A percentile compares a stretch with the other conserved stretches of the same genome.
These are phyloP conservation scores for Heterohyrax brucei DNA, from an alignment of 2,797 vertebrate genomes.

Conservation along the genomic window DNA sequence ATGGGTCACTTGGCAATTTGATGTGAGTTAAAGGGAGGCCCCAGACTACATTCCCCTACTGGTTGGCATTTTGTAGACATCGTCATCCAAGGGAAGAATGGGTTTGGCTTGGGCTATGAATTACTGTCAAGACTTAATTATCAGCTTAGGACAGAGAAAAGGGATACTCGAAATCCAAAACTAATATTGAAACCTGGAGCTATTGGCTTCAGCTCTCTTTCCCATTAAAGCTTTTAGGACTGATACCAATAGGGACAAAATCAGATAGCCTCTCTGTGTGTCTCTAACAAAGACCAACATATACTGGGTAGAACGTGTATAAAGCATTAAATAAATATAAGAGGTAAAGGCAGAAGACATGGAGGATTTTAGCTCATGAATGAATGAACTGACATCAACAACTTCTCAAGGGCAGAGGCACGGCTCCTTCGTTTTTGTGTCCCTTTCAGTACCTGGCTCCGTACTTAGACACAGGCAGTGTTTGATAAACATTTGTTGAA, in stretches of 20 bases:
- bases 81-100: conserved; percentile 34
- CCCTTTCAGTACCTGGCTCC: background rate
- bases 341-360: background rate
- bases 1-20: background rate
- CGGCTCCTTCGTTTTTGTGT: background rate
- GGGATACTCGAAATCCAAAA: conserved; percentile 12
- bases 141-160: background rate
- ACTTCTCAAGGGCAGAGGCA: background rate
- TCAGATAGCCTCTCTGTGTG: background rate
- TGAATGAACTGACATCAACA: background rate
- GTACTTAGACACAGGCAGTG: background rate
- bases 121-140: background rate
- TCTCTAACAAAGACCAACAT: background rate
- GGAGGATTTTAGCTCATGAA: background rate
- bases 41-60: background rate
- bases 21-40: background rate
- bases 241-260: background rate
- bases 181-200: conserved; percentile 8
- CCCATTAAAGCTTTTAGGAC: background rate
- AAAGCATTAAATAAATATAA: background rate
- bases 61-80: conserved; percentile 15
- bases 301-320: background rate
- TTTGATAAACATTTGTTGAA: background rate
- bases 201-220: conserved; percentile 31
- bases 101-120: background rate